Conservation (phyloP, 2,797 vertebrate species). For the Bradypodion pumilum region DNA sequence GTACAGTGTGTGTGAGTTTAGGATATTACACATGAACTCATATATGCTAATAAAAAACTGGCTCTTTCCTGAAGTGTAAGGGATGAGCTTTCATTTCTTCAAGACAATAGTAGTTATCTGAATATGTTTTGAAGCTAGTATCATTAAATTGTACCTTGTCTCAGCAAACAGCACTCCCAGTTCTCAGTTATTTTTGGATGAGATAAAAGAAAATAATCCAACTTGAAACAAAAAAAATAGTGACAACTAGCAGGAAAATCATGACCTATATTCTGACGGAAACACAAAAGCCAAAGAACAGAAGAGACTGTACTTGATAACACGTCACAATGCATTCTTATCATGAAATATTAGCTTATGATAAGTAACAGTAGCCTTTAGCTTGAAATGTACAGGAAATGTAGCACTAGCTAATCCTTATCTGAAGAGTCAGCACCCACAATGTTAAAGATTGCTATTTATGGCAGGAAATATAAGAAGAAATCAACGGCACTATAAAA, state of each 20-base stretch:
- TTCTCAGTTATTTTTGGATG: conserved; percentile 17
- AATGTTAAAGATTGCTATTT: not conserved
- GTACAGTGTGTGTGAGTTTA: too few species aligned
- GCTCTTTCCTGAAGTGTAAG: not conserved
- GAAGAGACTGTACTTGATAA: conserved; percentile 10
- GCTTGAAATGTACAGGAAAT: conserved; percentile 6
- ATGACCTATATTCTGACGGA: not conserved
- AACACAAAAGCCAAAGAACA: conserved; percentile 32
- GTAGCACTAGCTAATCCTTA: conserved; percentile 2
- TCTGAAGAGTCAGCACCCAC: conserved; percentile 15
- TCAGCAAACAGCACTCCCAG: not conserved
- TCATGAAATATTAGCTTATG: conserved; percentile 19
- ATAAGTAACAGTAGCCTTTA: conserved; percentile 7
- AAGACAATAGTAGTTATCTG: not conserved
- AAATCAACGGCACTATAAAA: not conserved
- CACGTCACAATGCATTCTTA: conserved; percentile 11
- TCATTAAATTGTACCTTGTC: not conserved
- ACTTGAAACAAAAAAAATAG: conserved; percentile 33
- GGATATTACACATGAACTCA: not conserved
- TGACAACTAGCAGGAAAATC: conserved; percentile 33
- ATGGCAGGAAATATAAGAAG: conserved; percentile 1
- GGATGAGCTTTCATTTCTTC: not conserved
- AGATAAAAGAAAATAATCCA: conserved; percentile 36
- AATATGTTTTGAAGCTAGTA: not conserved
- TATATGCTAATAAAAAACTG: not conserved